Conservation (phyloP, 2,113 vertebrate species). For the Ploceus nigricollis region DNA sequence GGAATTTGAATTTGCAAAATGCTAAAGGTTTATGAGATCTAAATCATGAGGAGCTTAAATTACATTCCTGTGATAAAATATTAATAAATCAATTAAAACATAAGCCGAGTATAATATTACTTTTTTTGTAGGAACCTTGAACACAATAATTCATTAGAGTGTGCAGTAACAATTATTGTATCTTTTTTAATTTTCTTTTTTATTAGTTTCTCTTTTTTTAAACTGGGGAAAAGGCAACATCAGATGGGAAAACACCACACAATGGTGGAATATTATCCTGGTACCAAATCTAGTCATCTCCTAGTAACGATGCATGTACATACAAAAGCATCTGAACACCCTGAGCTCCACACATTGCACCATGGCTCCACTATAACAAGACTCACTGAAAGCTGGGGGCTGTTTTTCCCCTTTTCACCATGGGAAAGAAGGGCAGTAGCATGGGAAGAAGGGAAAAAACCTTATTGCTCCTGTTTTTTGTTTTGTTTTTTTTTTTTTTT, state of each 20-base stretch:
- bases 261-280: conserved; percentile 63
- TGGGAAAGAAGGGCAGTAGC: neutral
- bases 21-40: conserved; percentile 90
- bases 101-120: conserved; percentile 89
- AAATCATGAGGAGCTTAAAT: conserved; percentile 90
- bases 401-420: neutral
- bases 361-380: neutral
- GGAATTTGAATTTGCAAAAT: conserved; percentile 91
- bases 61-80: conserved; percentile 91
- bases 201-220: conserved; percentile 72
- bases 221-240: conserved; percentile 73
- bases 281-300: conserved; percentile 48
- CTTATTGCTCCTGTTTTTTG: neutral
- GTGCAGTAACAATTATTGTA: conserved; percentile 86
- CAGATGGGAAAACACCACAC: conserved; percentile 68
- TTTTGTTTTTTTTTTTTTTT: neutral
- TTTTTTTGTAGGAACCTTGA: conserved; percentile 82
- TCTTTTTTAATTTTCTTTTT: conserved; percentile 84
- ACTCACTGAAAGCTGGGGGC: neutral
- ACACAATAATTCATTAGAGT: conserved; percentile 88
- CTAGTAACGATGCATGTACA: neutral
- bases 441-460: neutral
- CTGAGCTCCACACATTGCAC: neutral
- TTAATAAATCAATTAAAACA: conserved; percentile 92
- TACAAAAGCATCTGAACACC: neutral